These are phyloP conservation scores for Diarsia brunnea DNA, from an alignment of 2,888 invertebrate genomes.

Conservation along the genomic window DNA sequence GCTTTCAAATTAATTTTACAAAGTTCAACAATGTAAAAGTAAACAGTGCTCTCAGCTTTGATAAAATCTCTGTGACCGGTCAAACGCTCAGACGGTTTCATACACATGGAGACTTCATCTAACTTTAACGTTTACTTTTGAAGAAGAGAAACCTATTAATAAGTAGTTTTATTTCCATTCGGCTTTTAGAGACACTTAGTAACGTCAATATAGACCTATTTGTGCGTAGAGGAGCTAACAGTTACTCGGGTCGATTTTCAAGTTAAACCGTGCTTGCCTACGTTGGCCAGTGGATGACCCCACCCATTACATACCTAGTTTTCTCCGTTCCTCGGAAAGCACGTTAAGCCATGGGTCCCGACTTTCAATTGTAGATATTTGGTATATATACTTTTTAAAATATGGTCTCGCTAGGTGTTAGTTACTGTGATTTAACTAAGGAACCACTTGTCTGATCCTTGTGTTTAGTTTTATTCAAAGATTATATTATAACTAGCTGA, in stretches of 20 bases:
- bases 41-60: constrained; percentile 21
- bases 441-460: background rate
- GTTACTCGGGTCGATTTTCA: background rate
- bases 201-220: background rate
- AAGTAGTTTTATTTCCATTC: constrained; percentile 28
- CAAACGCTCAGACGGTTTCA: constrained; percentile 23
- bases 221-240: background rate
- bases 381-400: too few species aligned
- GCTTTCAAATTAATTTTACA: constrained; percentile 30
- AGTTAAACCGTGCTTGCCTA: background rate
- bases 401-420: background rate
- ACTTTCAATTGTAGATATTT: background rate
- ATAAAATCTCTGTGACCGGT: constrained; percentile 37
- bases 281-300: background rate
- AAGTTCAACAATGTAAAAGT: constrained; percentile 46
- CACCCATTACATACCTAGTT: background rate
- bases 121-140: constrained; percentile 27
- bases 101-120: constrained; percentile 19
- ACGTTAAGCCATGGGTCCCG: background rate
- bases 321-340: background rate
- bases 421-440: background rate
- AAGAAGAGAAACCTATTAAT: constrained; percentile 13
- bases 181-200: background rate
- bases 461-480: background rate
- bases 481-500: background rate